Conservation (phyloP, 2,113 vertebrate genomes). For the Misgurnus anguillicaudatus region DNA sequence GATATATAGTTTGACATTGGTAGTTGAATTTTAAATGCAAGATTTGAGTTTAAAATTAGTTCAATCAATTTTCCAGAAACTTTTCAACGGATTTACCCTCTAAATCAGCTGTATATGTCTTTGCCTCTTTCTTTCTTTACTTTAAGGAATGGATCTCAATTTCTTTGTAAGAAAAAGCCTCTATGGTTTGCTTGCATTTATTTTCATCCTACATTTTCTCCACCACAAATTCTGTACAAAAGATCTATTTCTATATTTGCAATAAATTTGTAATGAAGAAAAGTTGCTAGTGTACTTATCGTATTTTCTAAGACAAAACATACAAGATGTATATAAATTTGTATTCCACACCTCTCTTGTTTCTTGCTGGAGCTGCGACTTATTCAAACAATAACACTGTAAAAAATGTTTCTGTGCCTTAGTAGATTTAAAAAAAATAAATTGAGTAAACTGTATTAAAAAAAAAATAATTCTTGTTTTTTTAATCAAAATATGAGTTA, state of each 20-base stretch:
- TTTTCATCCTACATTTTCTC: constrained; percentile 65
- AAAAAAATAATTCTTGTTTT: too few relatives aligned
- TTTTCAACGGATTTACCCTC: constrained; percentile 15
- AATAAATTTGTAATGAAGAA: constrained; percentile 79
- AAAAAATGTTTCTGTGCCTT: too few relatives aligned
- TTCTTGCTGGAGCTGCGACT: neutral
- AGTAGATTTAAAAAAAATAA: too few relatives aligned
- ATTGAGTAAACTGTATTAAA: too few relatives aligned
- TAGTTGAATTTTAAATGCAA: constrained; percentile 24
- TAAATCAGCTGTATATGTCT: constrained; percentile 34
- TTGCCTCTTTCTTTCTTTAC: constrained; percentile 59
- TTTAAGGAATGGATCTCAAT: neutral
- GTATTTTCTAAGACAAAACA: neutral
- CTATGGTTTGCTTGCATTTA: constrained; percentile 48
- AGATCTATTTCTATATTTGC: constrained; percentile 84
- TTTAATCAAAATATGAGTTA: too few relatives aligned
- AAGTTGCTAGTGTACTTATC: neutral
- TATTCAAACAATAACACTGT: too few relatives aligned
- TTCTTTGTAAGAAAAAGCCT: constrained; percentile 1
- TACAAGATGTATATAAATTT: too few relatives aligned
- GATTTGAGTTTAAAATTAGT: constrained; percentile 21
- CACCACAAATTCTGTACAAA: constrained; percentile 77
- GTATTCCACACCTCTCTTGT: too few relatives aligned
- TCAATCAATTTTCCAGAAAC: neutral
- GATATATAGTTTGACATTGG: constrained; percentile 17